A percentile compares a stretch with the other conserved stretches of the same genome.
Evolutionary conservation across 2,797 vertebrate species (phyloP).

Genomic region (Pachyuromys duprasi): DNA sequence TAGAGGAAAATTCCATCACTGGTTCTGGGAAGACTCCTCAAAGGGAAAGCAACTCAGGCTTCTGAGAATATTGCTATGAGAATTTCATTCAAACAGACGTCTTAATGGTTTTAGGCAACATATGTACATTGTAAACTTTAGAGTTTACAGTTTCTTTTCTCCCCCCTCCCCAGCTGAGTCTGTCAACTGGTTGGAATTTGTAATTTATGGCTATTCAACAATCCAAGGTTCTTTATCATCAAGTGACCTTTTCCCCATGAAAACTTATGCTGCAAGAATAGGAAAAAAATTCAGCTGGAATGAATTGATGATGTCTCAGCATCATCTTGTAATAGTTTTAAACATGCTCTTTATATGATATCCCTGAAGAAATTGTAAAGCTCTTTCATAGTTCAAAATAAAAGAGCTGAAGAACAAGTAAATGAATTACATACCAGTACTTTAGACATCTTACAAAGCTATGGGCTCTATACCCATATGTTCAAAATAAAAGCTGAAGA

Average conservation of each 20-base stretch:
- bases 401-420: background rate
- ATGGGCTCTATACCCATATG: background rate
- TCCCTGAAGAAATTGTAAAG: background rate
- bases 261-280: constrained; percentile 26
- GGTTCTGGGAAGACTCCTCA: background rate
- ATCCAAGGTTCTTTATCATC: constrained; percentile 64
- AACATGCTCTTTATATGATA: background rate
- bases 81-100: constrained; percentile 16
- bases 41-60: background rate
- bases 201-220: constrained; percentile 57
- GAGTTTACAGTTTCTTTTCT: constrained; percentile 57
- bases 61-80: constrained; percentile 42
- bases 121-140: constrained; percentile 63
- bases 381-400: background rate
- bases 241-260: constrained; percentile 35
- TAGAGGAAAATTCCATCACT: background rate
- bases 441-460: background rate
- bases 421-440: background rate
- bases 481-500: background rate
- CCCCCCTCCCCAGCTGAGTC: constrained; percentile 19
- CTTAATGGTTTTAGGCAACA: constrained; percentile 51
- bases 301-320: background rate
- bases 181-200: constrained; percentile 66
- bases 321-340: background rate
- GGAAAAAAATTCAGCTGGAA: background rate